phyloP scores from a whole-genome alignment of 2,797 vertebrate genomes.

The Aratinga solstitialis region DNA sequence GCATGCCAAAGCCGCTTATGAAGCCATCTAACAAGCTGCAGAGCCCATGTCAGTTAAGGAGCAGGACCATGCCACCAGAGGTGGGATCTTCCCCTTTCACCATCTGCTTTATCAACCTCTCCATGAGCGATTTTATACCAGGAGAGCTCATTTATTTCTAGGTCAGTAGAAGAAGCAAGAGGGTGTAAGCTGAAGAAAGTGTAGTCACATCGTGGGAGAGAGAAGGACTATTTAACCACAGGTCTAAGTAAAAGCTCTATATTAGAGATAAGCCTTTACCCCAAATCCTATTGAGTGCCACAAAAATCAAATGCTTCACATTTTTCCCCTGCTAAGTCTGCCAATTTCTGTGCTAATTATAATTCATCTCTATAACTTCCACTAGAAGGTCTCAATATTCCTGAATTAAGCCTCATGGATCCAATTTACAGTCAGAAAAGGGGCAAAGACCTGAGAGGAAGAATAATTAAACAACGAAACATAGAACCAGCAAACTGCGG shows the following conservation, averaged over 20 bases:
- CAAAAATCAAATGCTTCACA: background rate
- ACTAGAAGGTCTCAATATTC: background rate
- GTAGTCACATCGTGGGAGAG: background rate
- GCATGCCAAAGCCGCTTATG: background rate
- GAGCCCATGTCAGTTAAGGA: background rate
- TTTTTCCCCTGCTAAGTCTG: background rate
- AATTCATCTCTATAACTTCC: slow-evolving; percentile 18
- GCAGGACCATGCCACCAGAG: background rate
- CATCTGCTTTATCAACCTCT: background rate
- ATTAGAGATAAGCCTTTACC: background rate
- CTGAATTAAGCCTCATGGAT: background rate
- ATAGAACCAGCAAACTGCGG: background rate
- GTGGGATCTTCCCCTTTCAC: background rate
- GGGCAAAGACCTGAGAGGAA: background rate
- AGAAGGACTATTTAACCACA: background rate
- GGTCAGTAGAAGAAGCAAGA: background rate
- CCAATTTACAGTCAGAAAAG: background rate
- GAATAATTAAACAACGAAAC: rapidly evolving
- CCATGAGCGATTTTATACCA: rapidly evolving
- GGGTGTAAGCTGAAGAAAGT: background rate
- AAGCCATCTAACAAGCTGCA: background rate
- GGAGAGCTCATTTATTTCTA: background rate
- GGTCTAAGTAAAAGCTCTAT: background rate
- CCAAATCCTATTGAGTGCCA: background rate
- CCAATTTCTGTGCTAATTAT: slow-evolving; percentile 49